Evolutionary conservation across 2,888 invertebrate genomes (phyloP).

Genomic region (Eupithecia inturbata): DNA sequence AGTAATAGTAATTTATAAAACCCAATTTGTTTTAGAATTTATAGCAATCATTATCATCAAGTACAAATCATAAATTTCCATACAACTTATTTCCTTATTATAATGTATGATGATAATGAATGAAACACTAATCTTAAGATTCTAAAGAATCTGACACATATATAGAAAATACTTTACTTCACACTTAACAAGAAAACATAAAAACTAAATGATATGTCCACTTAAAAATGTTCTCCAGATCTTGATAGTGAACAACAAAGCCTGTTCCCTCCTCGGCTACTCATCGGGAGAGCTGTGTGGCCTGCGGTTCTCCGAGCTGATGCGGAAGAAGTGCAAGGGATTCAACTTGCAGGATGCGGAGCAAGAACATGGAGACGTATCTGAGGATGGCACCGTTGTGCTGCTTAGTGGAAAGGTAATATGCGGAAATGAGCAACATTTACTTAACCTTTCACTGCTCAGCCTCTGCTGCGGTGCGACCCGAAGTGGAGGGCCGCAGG

Average conservation of each 20-base stretch:
- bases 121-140: too few species aligned
- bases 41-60: background rate
- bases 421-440: background rate
- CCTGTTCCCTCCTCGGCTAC: slow-evolving; percentile 85
- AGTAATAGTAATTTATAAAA: background rate
- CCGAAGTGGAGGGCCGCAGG: too few species aligned
- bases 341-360: slow-evolving; percentile 72
- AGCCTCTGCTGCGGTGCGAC: too few species aligned
- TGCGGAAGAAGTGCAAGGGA: slow-evolving; percentile 77
- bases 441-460: too few species aligned
- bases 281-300: slow-evolving; percentile 82
- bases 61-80: background rate
- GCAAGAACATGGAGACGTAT: slow-evolving; percentile 77
- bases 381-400: slow-evolving; percentile 84
- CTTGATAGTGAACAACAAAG: slow-evolving; percentile 87
- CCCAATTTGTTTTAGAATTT: too few species aligned
- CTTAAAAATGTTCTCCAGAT: slow-evolving; percentile 72
- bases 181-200: background rate
- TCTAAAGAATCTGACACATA: background rate
- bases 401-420: slow-evolving; percentile 86
- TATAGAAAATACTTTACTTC: background rate
- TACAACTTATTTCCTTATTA: background rate
- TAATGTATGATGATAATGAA: too few species aligned
- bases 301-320: slow-evolving; percentile 78
- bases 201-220: too few species aligned